Conservation (phyloP, 2,888 invertebrate genomes). For the Pseudoips prasinana region DNA sequence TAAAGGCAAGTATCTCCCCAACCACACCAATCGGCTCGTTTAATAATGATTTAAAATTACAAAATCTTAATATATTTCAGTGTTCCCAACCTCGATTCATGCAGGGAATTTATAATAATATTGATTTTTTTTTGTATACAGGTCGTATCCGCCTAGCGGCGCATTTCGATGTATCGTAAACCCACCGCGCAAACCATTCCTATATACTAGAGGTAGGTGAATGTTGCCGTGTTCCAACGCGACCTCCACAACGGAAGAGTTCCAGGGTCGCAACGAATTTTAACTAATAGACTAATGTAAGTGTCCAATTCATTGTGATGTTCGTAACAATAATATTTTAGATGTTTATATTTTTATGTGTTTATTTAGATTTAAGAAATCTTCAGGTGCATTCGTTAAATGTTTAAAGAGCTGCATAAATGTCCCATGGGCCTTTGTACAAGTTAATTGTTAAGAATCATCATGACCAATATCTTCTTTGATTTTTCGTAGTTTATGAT, state of each 20-base stretch:
- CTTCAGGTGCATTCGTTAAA: conserved; percentile 67
- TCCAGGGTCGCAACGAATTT: conserved; percentile 76
- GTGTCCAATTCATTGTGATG: conserved; percentile 79
- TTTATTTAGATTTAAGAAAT: conserved; percentile 72
- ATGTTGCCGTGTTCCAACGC: conserved; percentile 49
- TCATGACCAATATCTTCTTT: conserved; percentile 29
- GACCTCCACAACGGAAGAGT: conserved; percentile 46
- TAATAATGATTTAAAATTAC: no score
- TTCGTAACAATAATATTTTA: conserved; percentile 79
- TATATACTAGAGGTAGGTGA: conserved; percentile 42
- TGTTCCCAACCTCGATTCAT: no score
- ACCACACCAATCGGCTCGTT: no score
- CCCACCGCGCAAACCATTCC: conserved; percentile 68
- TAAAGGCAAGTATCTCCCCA: no score
- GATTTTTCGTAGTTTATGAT: conserved; percentile 21
- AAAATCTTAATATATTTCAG: no score
- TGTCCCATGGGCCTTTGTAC: conserved; percentile 29
- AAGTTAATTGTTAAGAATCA: conserved; percentile 38
- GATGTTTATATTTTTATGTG: conserved; percentile 79
- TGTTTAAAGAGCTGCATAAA: conserved; percentile 56
- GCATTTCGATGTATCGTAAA: conserved; percentile 67
- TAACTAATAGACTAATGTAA: conserved; percentile 67
- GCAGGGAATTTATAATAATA: no score
- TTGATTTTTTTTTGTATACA: conserved; percentile 25
- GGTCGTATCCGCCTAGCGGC: conserved; percentile 75